These are phyloP conservation scores for Sclerodermus sp. DNA, from an alignment of 2,888 invertebrate genomes.

Conservation along the genomic window DNA sequence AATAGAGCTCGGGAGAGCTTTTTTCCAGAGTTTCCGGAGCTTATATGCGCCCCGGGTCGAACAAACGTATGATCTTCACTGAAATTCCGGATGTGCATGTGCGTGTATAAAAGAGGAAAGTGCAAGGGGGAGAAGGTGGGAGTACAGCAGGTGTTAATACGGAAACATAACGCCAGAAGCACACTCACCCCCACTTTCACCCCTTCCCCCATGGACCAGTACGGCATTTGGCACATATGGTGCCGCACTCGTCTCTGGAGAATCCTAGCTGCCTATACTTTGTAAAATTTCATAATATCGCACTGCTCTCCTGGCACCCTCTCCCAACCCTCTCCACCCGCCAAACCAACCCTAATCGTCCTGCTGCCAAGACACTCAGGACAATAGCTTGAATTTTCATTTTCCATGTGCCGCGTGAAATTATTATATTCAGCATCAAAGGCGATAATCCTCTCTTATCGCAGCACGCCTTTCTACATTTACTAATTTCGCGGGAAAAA, in stretches of 20 bases:
- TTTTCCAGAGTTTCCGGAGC: not conserved
- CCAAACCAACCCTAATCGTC: no score
- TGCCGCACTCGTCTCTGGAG: not conserved
- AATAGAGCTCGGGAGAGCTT: no score
- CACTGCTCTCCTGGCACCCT: conserved; percentile 5
- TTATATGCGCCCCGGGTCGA: conserved; percentile 5
- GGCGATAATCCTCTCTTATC: no score
- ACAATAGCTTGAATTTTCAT: no score
- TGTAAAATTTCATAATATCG: conserved; percentile 41
- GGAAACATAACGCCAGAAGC: conserved; percentile 36
- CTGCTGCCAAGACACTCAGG: no score
- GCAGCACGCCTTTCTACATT: no score
- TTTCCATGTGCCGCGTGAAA: no score
- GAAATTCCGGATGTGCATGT: conserved; percentile 10
- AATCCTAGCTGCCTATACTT: conserved; percentile 21
- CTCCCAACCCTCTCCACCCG: not conserved
- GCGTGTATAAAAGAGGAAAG: conserved; percentile 4
- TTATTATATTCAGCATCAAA: no score
- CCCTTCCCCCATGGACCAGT: conserved; percentile 9
- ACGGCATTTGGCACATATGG: conserved; percentile 21
- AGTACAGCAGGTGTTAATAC: conserved; percentile 40
- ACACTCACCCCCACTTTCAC: conserved; percentile 15
- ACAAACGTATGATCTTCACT: conserved; percentile 9
- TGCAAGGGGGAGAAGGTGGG: not conserved
- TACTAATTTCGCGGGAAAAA: no score